Base-by-base conservation (phyloP, 2,797 vertebrate species). In the Carcharodon carcharias region DNA sequence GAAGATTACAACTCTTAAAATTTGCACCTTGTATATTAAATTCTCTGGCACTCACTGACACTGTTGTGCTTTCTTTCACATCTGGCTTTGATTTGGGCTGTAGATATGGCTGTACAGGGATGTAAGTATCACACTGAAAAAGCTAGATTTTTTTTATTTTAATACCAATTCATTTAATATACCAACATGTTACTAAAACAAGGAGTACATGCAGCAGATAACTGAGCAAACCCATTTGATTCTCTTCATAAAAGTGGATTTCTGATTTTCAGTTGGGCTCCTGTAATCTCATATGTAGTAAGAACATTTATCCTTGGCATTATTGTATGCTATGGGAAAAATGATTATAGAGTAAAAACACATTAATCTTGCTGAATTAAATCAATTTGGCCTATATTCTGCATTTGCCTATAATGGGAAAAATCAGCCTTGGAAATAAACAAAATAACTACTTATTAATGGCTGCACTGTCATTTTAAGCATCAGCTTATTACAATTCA, bases 21-120 rank as follows among this genome's bases (percentile, higher is more conserved):
- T 98, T 98, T 98, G 98, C 98, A 98, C 97, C 98, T 98, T 97
- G 97, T 98, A 98, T 98, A 98, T 98, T 98, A 98, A 97, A 97
- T 98, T 97, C 99, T 98, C 98, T 98, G 99, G 98, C 99, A 98
- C 98, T 99, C 98, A 99, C 99, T 99, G 99, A 99, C 98, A 98
- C 98, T 99, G 98, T 99, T 99, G 99, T 99, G 99, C 99, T 99
- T 99, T 99, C 98, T 99, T 98, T 99, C 99, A 99, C 99, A 99
- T 97, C 98, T 99, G 99, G 98, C 98, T 98, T 98, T 99, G 99
- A 97, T 98, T 99, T 99, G 99, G 98, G 98, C 99, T 98, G 98
- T 99, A 99, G 99, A 99, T 99, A 98, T 99, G 99, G 99, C 99
- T 99, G 99, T 99, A 99, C 99, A 99, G 99, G 99, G 99, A 99